Evolutionary conservation across 2,113 vertebrate genomes (phyloP).

Genomic region (Sturnus vulgaris): DNA sequence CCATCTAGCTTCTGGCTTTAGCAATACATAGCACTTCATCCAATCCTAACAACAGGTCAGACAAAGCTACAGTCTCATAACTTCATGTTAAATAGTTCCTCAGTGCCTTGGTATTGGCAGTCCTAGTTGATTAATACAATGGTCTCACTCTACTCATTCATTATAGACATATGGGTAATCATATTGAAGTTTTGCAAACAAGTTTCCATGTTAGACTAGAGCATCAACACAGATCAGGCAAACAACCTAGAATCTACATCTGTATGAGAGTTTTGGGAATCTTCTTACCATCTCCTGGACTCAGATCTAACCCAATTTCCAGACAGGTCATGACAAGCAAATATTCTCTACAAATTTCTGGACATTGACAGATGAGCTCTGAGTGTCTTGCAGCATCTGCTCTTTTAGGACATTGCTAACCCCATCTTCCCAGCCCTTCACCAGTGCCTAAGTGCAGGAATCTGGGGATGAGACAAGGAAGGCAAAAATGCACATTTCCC

Average conservation of each 20-base stretch:
- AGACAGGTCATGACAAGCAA: not conserved
- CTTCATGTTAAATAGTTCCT: not conserved
- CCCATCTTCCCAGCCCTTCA: not conserved
- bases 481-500: not conserved
- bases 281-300: not conserved
- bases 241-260: not conserved
- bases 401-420: not conserved
- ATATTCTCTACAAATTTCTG: not conserved
- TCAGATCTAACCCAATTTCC: not conserved
- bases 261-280: not conserved
- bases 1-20: not conserved
- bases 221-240: not conserved
- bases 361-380: not conserved
- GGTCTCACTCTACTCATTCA: not conserved
- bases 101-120: not conserved
- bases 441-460: fast-evolving
- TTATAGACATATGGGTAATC: not conserved
- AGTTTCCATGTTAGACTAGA: not conserved
- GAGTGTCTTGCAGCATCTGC: not conserved
- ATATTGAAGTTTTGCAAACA: not conserved
- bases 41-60: not conserved
- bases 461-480: not conserved
- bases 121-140: not conserved
- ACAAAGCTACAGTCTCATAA: not conserved
- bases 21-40: not conserved